Conservation (phyloP, 1,140 invertebrate genomes). For the Eurosta solidaginis region DNA sequence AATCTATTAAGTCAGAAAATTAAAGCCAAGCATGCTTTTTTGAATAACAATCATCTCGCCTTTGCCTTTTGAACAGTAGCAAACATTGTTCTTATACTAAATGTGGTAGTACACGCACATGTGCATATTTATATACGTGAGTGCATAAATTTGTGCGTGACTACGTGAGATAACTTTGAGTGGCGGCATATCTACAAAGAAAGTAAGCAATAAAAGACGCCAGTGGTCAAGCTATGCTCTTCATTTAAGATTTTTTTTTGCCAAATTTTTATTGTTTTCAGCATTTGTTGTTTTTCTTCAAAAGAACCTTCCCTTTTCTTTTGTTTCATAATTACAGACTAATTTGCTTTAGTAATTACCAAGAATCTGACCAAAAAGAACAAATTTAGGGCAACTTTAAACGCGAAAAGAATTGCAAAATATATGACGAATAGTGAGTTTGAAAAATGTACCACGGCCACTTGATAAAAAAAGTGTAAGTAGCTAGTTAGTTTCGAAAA, state of each 20-base stretch:
- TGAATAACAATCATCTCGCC: not conserved
- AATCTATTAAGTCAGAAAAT: no score
- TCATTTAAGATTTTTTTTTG: not conserved
- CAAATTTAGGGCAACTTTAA: no score
- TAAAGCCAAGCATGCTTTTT: not conserved
- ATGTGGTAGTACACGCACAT: not conserved
- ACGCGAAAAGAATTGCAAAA: no score
- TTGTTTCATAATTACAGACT: not conserved
- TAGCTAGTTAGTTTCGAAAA: no score
- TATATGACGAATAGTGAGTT: no score
- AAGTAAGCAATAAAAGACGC: not conserved
- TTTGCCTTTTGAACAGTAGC: not conserved
- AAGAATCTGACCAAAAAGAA: not conserved
- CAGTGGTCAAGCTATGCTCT: not conserved
- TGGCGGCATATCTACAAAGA: not conserved
- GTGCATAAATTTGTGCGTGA: not conserved
- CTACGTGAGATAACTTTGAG: not conserved
- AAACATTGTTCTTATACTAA: not conserved
- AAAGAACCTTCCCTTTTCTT: not conserved
- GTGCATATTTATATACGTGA: not conserved
- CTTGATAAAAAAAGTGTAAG: no score
- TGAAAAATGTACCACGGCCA: no score
- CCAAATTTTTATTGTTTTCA: not conserved
- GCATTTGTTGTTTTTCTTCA: not conserved
- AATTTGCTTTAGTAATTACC: slow-evolving; percentile 9